phyloP scores from a whole-genome alignment of 2,797 vertebrate species.

The Chelidonichthys spinosus region DNA sequence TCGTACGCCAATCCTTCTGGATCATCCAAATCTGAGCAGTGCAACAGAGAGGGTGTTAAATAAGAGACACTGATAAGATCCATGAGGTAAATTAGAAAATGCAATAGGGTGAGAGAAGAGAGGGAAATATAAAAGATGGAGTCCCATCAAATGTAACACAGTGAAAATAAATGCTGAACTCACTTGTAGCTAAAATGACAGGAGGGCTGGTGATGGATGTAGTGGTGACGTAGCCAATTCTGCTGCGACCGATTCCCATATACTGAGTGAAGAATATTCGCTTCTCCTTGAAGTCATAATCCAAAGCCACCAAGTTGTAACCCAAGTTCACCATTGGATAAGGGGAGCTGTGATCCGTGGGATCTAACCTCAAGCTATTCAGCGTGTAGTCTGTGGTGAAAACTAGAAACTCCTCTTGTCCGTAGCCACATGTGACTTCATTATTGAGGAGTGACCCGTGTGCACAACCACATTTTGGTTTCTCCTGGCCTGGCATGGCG shows the following conservation, averaged over 20 bases:
- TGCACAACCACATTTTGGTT: slow-evolving; percentile 89
- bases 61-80: background rate
- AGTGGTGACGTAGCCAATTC: slow-evolving; percentile 88
- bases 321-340: slow-evolving; percentile 82
- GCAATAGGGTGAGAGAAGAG: background rate
- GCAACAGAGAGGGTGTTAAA: slow-evolving; percentile 4
- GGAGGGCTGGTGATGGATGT: slow-evolving; percentile 78
- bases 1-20: slow-evolving; percentile 93
- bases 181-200: slow-evolving; percentile 85
- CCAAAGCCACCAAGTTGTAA: slow-evolving; percentile 83
- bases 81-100: background rate
- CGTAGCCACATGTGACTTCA: slow-evolving; percentile 88
- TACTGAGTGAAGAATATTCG: slow-evolving; percentile 90
- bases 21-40: slow-evolving; percentile 85
- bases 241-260: slow-evolving; percentile 80
- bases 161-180: slow-evolving; percentile 36
- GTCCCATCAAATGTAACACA: background rate
- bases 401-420: slow-evolving; percentile 88
- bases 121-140: background rate
- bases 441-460: slow-evolving; percentile 88
- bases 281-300: slow-evolving; percentile 89
- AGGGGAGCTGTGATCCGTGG: slow-evolving; percentile 88
- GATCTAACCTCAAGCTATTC: slow-evolving; percentile 89
- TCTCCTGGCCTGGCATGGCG: slow-evolving; percentile 83
- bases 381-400: slow-evolving; percentile 89